Conservation (phyloP, 2,797 vertebrate genomes). For the Periophthalmus magnuspinnatus region DNA sequence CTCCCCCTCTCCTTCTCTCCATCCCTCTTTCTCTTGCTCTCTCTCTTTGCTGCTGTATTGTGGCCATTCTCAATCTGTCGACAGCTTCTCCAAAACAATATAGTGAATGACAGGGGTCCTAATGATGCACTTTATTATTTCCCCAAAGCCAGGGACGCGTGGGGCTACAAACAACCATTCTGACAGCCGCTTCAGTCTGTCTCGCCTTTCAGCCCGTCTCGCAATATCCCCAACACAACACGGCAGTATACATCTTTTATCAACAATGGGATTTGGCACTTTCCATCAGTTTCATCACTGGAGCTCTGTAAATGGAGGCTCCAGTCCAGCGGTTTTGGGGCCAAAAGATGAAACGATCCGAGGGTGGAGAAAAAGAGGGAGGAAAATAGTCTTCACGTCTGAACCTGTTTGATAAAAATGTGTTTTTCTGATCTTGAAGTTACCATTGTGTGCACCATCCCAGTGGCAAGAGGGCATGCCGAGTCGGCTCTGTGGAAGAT, state of each 20-base stretch:
- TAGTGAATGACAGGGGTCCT: constrained; percentile 74
- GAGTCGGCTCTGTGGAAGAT: constrained; percentile 1
- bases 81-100: constrained; percentile 55
- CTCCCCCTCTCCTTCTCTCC: constrained; percentile 17
- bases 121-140: constrained; percentile 80
- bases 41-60: constrained; percentile 30
- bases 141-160: constrained; percentile 62
- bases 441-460: constrained; percentile 32
- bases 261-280: constrained; percentile 70
- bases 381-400: constrained; percentile 17
- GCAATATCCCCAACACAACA: constrained; percentile 62
- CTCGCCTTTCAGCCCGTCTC: constrained; percentile 70
- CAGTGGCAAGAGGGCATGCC: constrained; percentile 2
- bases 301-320: constrained; percentile 45
- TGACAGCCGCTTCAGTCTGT: constrained; percentile 76
- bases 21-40: background rate
- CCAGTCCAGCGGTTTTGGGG: constrained; percentile 30
- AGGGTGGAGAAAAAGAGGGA: constrained; percentile 17
- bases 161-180: constrained; percentile 75
- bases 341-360: constrained; percentile 29
- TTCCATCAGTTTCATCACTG: constrained; percentile 65
- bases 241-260: constrained; percentile 71
- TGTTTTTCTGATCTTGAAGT: constrained; percentile 20
- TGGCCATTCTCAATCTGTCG: constrained; percentile 54
- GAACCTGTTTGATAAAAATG: constrained; percentile 26